A percentile compares a stretch with the other conserved stretches of the same genome.
Evolutionary conservation across 2,113 vertebrate genomes (phyloP).

Genomic region (Microtus pennsylvanicus): DNA sequence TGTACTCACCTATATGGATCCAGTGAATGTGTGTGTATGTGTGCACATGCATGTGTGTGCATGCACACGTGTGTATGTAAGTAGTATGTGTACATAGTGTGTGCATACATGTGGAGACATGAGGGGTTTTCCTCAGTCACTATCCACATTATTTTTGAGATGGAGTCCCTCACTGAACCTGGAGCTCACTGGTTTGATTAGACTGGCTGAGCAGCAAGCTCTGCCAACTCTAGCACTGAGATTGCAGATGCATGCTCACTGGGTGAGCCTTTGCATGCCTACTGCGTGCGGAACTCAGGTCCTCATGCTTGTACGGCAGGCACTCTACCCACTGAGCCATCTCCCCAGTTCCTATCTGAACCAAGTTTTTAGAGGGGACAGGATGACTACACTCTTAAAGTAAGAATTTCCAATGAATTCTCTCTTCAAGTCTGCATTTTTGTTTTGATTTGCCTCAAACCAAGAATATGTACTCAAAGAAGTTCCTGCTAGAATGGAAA

Average conservation of each 20-base stretch:
- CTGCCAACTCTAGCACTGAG: fast-evolving
- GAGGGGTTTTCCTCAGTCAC: neutral
- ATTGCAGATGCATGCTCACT: neutral
- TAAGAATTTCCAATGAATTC: neutral
- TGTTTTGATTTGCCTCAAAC: neutral
- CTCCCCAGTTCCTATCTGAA: neutral
- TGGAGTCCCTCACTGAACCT: neutral
- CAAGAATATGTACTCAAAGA: neutral
- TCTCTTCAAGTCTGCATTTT: neutral
- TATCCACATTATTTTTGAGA: no score
- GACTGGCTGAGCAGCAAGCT: neutral
- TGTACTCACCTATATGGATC: neutral
- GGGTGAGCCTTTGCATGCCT: neutral
- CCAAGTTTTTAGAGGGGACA: neutral
- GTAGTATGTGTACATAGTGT: neutral
- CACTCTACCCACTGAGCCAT: neutral
- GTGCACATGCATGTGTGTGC: neutral
- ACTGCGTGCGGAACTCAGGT: neutral
- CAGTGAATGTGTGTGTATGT: neutral
- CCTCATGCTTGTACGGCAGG: neutral
- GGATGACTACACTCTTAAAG: neutral
- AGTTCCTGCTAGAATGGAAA: neutral
- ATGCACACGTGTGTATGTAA: neutral
- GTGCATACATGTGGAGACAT: no score
- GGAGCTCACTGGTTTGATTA: neutral